Conservation (phyloP, 2,113 vertebrate genomes). For the Meriones unguiculatus region DNA sequence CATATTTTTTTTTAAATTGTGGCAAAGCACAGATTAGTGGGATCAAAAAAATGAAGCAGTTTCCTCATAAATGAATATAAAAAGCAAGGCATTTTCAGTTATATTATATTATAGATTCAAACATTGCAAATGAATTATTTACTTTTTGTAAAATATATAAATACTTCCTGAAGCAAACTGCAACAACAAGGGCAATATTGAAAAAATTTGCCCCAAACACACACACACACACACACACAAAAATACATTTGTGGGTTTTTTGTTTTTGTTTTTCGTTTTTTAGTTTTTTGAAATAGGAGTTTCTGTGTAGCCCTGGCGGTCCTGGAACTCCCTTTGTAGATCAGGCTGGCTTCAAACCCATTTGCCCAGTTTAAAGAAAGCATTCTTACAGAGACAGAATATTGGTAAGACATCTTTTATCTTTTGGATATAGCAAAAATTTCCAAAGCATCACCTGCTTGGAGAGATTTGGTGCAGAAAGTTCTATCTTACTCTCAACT, state of each 20-base stretch:
- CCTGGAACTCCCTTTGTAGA: too few relatives aligned
- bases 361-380: too few relatives aligned
- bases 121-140: not conserved
- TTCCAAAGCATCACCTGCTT: not conserved
- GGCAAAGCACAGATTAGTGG: not conserved
- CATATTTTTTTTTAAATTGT: not conserved
- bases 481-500: not conserved
- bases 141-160: not conserved
- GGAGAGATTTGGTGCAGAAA: not conserved
- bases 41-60: not conserved
- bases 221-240: too few relatives aligned
- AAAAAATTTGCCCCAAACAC: slow-evolving; percentile 5
- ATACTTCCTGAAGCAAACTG: not conserved
- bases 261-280: too few relatives aligned
- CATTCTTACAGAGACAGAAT: not conserved
- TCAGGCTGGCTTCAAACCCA: too few relatives aligned
- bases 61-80: not conserved
- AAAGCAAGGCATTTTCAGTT: not conserved
- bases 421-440: not conserved
- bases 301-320: too few relatives aligned
- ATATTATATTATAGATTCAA: not conserved
- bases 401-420: not conserved
- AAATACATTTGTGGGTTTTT: not conserved
- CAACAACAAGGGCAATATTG: not conserved
- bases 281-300: too few relatives aligned